A percentile compares a stretch with the other conserved stretches of the same genome.
Evolutionary conservation across 2,888 invertebrate species (phyloP).

Genomic region (Lasioglossum calceatum): DNA sequence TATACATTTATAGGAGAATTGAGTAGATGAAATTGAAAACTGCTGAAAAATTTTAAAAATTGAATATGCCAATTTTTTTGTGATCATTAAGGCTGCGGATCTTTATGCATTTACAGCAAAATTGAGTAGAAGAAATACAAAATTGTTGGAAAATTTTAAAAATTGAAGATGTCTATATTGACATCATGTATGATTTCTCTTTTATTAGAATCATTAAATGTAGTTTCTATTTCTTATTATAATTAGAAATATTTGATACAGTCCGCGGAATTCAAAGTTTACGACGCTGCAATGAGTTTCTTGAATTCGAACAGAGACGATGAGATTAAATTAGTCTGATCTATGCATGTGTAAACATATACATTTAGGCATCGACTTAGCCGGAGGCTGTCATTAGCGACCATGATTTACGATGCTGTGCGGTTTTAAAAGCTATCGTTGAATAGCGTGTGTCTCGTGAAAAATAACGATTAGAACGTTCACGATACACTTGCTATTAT

Average conservation of each 20-base stretch:
- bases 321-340: background rate
- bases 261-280: background rate
- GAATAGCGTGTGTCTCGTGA: background rate
- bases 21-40: too few relatives aligned
- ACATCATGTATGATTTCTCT: too few relatives aligned
- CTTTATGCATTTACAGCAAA: too few relatives aligned
- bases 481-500: too few relatives aligned
- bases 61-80: too few relatives aligned
- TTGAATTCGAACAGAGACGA: background rate
- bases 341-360: background rate
- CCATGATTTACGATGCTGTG: background rate
- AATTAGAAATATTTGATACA: background rate
- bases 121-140: too few relatives aligned
- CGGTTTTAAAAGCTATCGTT: background rate
- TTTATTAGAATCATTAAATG: too few relatives aligned
- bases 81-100: too few relatives aligned
- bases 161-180: too few relatives aligned
- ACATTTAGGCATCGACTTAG: background rate
- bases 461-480: background rate
- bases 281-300: background rate
- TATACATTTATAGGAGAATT: too few relatives aligned
- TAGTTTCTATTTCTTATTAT: background rate
- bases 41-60: too few relatives aligned
- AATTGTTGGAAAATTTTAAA: too few relatives aligned
- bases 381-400: background rate